Evolutionary conservation across 2,888 invertebrate species (phyloP).

Genomic region (Anorthoa munda): DNA sequence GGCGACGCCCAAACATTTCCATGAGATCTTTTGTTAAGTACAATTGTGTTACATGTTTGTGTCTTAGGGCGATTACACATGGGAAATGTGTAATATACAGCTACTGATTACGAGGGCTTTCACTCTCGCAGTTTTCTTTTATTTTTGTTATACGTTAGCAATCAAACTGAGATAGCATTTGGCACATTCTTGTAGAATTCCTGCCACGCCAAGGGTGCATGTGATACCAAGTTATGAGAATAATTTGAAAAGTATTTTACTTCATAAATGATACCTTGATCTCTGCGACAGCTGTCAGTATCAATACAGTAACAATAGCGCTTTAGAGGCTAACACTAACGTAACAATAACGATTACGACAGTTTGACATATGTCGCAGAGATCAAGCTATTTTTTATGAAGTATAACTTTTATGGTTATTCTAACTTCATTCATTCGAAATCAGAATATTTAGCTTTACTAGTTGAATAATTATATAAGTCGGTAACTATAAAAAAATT

Average conservation of each 20-base stretch:
- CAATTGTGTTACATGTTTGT: constrained; percentile 37
- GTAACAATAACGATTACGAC: too few relatives aligned
- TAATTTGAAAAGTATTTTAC: background rate
- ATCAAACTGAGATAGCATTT: background rate
- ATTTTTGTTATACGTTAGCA: background rate
- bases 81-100: background rate
- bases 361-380: too few relatives aligned
- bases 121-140: background rate
- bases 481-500: background rate
- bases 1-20: constrained; percentile 73
- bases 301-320: too few relatives aligned
- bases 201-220: background rate
- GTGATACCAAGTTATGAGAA: background rate
- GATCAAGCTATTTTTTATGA: too few relatives aligned
- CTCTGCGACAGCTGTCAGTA: too few relatives aligned
- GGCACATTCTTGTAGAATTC: background rate
- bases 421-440: background rate
- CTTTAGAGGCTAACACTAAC: too few relatives aligned
- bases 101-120: background rate
- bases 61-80: constrained; percentile 21
- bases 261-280: too few relatives aligned
- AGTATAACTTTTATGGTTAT: background rate
- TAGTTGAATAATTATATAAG: background rate
- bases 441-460: background rate
- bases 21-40: constrained; percentile 56